phyloP scores from a whole-genome alignment of 2,113 vertebrate genomes.

The Herpailurus yagouaroundi region DNA sequence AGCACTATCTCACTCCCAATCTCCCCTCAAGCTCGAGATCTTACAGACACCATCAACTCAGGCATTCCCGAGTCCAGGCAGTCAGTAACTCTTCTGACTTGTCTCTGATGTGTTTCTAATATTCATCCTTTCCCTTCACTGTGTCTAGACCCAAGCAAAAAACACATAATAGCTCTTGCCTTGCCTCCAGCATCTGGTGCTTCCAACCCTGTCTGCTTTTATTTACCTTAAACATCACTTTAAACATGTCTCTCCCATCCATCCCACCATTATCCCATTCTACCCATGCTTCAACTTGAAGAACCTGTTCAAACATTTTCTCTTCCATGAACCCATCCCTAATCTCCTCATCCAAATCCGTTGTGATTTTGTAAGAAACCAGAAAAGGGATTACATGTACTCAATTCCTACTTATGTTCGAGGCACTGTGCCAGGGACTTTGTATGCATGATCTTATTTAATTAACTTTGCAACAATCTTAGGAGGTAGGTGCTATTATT shows the following conservation, averaged over 20 bases:
- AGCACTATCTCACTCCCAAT: neutral
- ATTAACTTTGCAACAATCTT: neutral
- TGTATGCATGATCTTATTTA: neutral
- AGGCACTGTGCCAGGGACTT: neutral
- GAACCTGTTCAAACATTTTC: neutral
- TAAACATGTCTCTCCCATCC: neutral
- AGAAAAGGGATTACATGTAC: neutral
- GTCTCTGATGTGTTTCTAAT: neutral
- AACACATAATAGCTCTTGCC: neutral
- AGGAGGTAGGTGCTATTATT: neutral
- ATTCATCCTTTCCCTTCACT: neutral
- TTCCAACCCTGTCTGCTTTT: neutral
- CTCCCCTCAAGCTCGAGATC: neutral
- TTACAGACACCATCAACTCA: neutral
- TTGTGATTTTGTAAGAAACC: neutral
- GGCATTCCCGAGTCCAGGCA: neutral
- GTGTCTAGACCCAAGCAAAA: neutral
- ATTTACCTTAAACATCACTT: neutral
- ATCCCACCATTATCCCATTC: neutral
- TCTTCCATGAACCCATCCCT: conserved; percentile 33
- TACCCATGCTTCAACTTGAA: conserved; percentile 10
- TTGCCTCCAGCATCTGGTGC: neutral
- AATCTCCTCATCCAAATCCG: conserved; percentile 22
- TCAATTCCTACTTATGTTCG: conserved; percentile 8
- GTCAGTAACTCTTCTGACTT: neutral